Conservation (phyloP, 2,888 invertebrate genomes). For the Lordiphosa fenestrarum region DNA sequence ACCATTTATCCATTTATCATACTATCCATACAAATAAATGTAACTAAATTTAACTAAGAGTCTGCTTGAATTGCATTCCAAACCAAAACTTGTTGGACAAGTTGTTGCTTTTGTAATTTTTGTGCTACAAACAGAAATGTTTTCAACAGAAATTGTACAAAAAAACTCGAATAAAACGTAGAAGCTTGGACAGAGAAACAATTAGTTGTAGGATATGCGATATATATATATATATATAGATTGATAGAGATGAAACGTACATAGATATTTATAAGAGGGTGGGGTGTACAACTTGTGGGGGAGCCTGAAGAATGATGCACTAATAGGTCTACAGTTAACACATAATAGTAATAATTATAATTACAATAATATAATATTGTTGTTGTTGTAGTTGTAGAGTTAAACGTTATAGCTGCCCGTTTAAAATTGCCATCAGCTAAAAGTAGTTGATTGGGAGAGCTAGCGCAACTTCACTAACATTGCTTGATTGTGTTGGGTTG, state of each 20-base stretch:
- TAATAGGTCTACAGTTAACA: constrained; percentile 24
- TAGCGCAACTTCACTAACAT: constrained; percentile 65
- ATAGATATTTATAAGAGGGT: constrained; percentile 7
- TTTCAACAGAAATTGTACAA: constrained; percentile 41
- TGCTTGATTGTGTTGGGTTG: constrained; percentile 72
- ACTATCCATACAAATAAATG: constrained; percentile 59
- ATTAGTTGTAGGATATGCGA: too few species aligned
- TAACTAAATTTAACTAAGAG: constrained; percentile 70
- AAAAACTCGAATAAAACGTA: constrained; percentile 36
- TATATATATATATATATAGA: background rate
- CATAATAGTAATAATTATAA: constrained; percentile 18
- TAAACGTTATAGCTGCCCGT: constrained; percentile 9
- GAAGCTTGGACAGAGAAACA: constrained; percentile 8
- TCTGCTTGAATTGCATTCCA: constrained; percentile 22
- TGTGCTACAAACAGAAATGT: constrained; percentile 59
- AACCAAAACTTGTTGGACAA: constrained; percentile 65
- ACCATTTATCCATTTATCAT: constrained; percentile 38
- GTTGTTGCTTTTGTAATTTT: constrained; percentile 31
- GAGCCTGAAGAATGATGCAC: constrained; percentile 9
- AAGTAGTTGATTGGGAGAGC: constrained; percentile 36
- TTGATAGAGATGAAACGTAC: constrained; percentile 7
- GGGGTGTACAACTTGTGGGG: constrained; percentile 2
- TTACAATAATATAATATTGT: constrained; percentile 11
- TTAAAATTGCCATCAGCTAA: constrained; percentile 15
- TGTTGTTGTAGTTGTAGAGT: constrained; percentile 22